Evolutionary conservation across 2,888 invertebrate genomes (phyloP).

Genomic region (Leptinotarsa tumamoca): DNA sequence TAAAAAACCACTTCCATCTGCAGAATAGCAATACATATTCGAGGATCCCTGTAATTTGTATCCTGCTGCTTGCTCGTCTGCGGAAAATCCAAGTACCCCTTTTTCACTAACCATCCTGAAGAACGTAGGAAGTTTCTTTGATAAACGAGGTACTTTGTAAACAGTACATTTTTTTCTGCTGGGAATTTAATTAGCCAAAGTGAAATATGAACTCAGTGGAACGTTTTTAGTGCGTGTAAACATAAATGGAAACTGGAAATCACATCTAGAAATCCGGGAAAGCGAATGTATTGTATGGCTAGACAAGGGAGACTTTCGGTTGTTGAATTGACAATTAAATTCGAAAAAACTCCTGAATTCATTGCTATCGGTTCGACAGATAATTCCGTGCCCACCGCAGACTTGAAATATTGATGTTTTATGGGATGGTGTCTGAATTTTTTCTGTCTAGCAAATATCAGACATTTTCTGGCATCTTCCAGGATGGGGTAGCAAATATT

Average conservation of each 20-base stretch:
- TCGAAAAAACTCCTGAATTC: background rate
- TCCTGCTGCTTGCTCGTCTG: slow-evolving; percentile 9
- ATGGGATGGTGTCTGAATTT: too few species aligned
- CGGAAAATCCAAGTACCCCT: slow-evolving; percentile 11
- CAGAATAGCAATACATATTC: slow-evolving; percentile 7
- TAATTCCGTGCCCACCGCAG: too few species aligned
- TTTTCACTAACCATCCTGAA: background rate
- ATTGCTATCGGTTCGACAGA: too few species aligned
- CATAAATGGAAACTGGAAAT: background rate
- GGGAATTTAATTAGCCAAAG: slow-evolving; percentile 11
- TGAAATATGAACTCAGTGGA: slow-evolving; percentile 1
- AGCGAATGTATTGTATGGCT: slow-evolving; percentile 1
- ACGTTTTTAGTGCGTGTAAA: background rate
- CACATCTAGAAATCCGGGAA: slow-evolving; percentile 1
- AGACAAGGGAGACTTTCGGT: background rate
- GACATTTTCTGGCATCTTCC: too few species aligned
- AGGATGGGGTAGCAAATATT: too few species aligned
- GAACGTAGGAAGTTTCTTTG: slow-evolving; percentile 5
- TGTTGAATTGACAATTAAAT: slow-evolving; percentile 2
- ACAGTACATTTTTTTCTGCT: background rate
- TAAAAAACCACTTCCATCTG: slow-evolving; percentile 15
- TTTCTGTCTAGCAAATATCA: too few species aligned
- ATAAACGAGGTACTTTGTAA: slow-evolving; percentile 20
- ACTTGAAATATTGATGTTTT: too few species aligned
- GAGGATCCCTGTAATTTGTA: slow-evolving; percentile 11